Evolutionary conservation across 2,113 vertebrate species (phyloP), one percentile per base, ranked within the genome.

Genomic region (Ornithorhynchus anatinus): DNA sequence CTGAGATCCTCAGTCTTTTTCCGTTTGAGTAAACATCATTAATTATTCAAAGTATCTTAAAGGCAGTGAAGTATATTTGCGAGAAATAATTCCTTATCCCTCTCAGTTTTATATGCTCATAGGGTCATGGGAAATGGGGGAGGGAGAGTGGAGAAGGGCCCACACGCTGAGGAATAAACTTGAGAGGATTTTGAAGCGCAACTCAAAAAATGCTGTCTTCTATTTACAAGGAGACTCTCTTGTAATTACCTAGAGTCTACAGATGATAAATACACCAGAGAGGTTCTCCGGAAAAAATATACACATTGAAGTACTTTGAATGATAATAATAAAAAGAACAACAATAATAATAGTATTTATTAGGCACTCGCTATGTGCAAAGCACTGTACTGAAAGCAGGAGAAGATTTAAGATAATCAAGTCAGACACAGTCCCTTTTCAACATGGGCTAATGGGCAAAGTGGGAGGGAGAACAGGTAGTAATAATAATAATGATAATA

Each of bases 1-100:
- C 22, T 38, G n/a, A 80, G 81, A 75, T 72, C 29, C 20, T 84
- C 52, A 43, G 44, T 81, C 53, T 81, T 81, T 77, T 81, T 72
- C 50, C 44, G 63, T 83, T 37, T 72, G 44, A 64, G 57, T 81
- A 85, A 84, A 81, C 76, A 81, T 63, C 14, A 79, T 87, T 67
- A 84, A 85, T 85, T 67, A 87, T 84, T 85, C 57, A 84, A 53
- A 70, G 37, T 11, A 51, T 60, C 14, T 75, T 50, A 50, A 47
- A 47, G 36, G 52, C 67, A 72, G 35, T 17, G 25, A 72, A 35
- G 63, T 37, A 68, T 25, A 54, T 45, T 77, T 48, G 48, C 8
- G 14, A 25, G 69, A 76, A 81, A 36, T 47, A 54, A 64, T 1
- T 38, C 16, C 12, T 7, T 50, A 20, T 66, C 39, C 36, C 48